Base-by-base conservation (phyloP, 2,888 invertebrate species). In the Drosophila meridionalis region DNA sequence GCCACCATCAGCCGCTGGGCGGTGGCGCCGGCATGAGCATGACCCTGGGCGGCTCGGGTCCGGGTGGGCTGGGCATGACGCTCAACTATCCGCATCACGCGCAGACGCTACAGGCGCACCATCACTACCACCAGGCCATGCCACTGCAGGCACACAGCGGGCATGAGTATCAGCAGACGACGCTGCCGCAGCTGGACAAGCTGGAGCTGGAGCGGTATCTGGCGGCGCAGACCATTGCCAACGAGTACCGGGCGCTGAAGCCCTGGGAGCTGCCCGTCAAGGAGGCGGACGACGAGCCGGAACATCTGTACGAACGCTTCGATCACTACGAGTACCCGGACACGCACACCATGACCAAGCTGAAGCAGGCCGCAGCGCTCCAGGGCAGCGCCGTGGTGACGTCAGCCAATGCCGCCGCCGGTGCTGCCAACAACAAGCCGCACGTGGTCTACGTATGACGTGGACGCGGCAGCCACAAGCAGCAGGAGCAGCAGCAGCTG, bases 391-490 rank as follows among this genome's bases (percentile, higher is more conserved):
- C 64, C 4, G 61, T 58, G 6, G 0, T 48, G 0, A 36, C 76
- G 2, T 9, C 55, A 4, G 43, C 64, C 4, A 56, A 63, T 0
- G n/a, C 73, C 2, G 20, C 20, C 20, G 73, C 62, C 8, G 55
- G 56, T 3, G 73, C 59, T 2, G 74, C 60, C 40, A 73, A 76
- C 32, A 74, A 68, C 62, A 92, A 92, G 60, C 91, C 91, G 9
- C 91, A 92, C 61, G 89, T 92, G 56, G 91, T 92, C 69, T 92
- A 92, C 81, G 94, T 94, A 92, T 94, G 94, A 94, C 93, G 93
- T 87, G 92, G 91, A 91, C 92, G 90, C 83, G 87, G 79, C 42
- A 11, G 14, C 5, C 71, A 57, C 28, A 78, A 53, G n/a, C 53
- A 70, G 59, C 55, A 52, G 14, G 20, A 62, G 55, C 61, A 47